A percentile compares a stretch with the other conserved stretches of the same genome.
Conservation (phyloP, 2,797 vertebrate genomes). For the Poeciliopsis paucimaculata region DNA sequence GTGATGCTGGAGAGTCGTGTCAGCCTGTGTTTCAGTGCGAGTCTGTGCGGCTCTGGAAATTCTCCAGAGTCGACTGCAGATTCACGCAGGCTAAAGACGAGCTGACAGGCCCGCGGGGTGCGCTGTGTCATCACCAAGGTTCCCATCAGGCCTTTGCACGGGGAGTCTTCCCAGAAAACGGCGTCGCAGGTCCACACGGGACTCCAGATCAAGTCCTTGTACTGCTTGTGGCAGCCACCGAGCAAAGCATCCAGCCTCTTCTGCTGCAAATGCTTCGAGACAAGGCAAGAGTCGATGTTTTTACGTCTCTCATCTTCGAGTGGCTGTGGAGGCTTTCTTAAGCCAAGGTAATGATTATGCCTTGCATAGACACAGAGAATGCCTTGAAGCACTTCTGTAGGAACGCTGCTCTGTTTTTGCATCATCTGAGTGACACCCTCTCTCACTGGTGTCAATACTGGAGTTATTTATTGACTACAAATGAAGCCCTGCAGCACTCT, state of each 20-base stretch:
- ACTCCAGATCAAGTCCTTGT: constrained; percentile 70
- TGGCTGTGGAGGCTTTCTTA: constrained; percentile 43
- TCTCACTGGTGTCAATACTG: constrained; percentile 63
- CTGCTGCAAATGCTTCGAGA: constrained; percentile 58
- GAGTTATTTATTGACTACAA: constrained; percentile 66
- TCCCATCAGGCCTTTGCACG: constrained; percentile 55
- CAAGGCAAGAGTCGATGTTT: constrained; percentile 57
- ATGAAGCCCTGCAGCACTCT: constrained; percentile 38
- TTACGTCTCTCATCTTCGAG: constrained; percentile 36
- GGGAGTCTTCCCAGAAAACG: constrained; percentile 59
- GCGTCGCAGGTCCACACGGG: constrained; percentile 40
- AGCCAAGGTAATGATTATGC: constrained; percentile 64
- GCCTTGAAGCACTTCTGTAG: constrained; percentile 42
- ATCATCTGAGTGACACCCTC: constrained; percentile 57
- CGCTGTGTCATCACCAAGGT: constrained; percentile 64
- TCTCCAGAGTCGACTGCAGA: constrained; percentile 58
- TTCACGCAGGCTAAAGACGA: constrained; percentile 56
- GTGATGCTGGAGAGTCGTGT: constrained; percentile 63
- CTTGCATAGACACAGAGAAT: constrained; percentile 31
- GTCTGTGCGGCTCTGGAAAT: constrained; percentile 53
- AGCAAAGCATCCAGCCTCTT: constrained; percentile 36
- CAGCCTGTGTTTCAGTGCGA: constrained; percentile 57
- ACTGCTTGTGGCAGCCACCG: constrained; percentile 56
- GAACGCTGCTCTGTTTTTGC: constrained; percentile 35
- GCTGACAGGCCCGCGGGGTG: constrained; percentile 71